Base-by-base conservation (phyloP, 37 sponge, comb jelly and placozoan species). In the Beroe forskalii region DNA sequence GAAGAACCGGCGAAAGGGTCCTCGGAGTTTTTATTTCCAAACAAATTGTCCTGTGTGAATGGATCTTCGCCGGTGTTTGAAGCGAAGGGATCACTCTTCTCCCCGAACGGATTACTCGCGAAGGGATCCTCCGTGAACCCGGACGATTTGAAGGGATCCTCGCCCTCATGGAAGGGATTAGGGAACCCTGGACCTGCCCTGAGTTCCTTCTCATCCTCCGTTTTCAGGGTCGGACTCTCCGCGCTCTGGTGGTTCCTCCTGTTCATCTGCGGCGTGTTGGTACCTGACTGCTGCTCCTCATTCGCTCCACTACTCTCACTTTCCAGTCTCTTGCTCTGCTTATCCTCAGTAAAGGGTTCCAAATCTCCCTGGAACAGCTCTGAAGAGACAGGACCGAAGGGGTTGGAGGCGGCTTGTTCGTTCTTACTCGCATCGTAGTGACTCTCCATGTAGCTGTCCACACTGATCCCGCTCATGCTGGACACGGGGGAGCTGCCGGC, bases 401-500 rank as follows among this genome's bases (percentile, higher is more conserved):
- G 66, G 25, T 63, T 63, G n/a, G 66, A 63, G 30, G 39, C 40
- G 1, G 75, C 9, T 72, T 72, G 75, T 33, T 72, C 40, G 22
- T 35, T 20, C 40, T 33, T 72, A 1, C 39, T 3, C n/a, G n/a
- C n/a, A 1, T 33, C 40, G 9, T 33, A 33, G 39, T 72, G 75
- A 6, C 19, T 33, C 8, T 72, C 75, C 37, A 37, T 37, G 39
- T 72, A 72, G 30, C 75, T 72, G 75, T 72, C 75, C 31, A 72
- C 75, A 72, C 75, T 72, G 75, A 72, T 41, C 48, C 67, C 67
- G 55, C 72, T 67, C 72, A 91, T 91, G 6, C 72, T 67, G 60
- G 91, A 91, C 38, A 91, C 91, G 1, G 91, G 91, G 12, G 91
- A 91, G 67, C 72, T 67, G 6, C 91, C 91, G 3, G 91, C 91